Evolutionary conservation across 2,797 vertebrate species (phyloP).

Genomic region (Ctenosaura bakeri): DNA sequence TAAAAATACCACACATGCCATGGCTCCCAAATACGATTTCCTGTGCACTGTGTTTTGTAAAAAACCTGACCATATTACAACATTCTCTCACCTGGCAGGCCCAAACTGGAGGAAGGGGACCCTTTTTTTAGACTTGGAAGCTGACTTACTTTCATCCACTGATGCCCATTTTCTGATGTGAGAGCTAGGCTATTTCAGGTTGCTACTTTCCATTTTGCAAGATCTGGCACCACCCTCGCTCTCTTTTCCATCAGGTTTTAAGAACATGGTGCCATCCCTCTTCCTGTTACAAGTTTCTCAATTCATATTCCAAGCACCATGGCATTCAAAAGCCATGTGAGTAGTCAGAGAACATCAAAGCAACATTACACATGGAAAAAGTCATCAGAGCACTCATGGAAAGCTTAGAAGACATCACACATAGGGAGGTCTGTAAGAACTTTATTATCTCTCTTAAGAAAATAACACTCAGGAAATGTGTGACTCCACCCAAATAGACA

Average conservation of each 20-base stretch:
- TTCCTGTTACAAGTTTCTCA: slow-evolving; percentile 70
- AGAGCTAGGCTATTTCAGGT: slow-evolving; percentile 60
- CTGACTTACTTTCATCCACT: slow-evolving; percentile 71
- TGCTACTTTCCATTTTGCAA: slow-evolving; percentile 70
- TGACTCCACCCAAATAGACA: neutral
- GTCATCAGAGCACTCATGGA: slow-evolving; percentile 66
- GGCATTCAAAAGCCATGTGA: slow-evolving; percentile 57
- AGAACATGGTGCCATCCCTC: slow-evolving; percentile 64
- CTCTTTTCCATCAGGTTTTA: slow-evolving; percentile 45
- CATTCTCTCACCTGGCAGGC: slow-evolving; percentile 57
- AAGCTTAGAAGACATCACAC: neutral
- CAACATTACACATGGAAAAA: slow-evolving; percentile 69
- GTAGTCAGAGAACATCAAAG: slow-evolving; percentile 77
- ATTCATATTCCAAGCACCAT: slow-evolving; percentile 60
- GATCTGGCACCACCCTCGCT: slow-evolving; percentile 36
- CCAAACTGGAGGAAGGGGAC: slow-evolving; percentile 53
- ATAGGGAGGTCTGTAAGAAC: neutral
- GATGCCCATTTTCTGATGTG: slow-evolving; percentile 48
- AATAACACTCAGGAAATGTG: neutral
- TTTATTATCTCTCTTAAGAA: neutral
- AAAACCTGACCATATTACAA: slow-evolving; percentile 57
- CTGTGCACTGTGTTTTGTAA: slow-evolving; percentile 67
- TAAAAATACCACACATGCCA: slow-evolving; percentile 79
- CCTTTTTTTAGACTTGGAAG: slow-evolving; percentile 65
- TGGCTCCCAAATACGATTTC: slow-evolving; percentile 77